Evolutionary conservation across 2,113 vertebrate genomes (phyloP).

Genomic region (Myocastor coypus): DNA sequence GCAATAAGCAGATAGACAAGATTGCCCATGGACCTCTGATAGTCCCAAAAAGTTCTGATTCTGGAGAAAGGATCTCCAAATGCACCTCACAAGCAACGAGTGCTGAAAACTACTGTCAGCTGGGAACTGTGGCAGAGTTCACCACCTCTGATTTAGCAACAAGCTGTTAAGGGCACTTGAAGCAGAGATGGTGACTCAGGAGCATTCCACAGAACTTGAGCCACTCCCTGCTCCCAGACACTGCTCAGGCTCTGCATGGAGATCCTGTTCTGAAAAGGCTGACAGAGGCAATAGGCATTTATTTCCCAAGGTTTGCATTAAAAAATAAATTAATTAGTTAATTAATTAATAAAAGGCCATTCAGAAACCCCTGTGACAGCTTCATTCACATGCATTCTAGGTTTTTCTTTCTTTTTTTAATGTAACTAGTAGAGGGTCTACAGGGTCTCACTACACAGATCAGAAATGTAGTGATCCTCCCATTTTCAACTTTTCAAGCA

Average conservation of each 20-base stretch:
- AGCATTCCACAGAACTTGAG: neutral
- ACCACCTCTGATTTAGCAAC: slow-evolving; percentile 15
- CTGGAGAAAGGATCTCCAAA: neutral
- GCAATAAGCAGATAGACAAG: neutral
- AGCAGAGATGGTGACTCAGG: neutral
- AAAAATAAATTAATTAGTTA: neutral
- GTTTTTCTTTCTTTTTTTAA: neutral
- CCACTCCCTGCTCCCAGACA: neutral
- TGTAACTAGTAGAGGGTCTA: too few relatives aligned
- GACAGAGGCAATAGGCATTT: neutral
- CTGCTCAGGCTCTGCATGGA: neutral
- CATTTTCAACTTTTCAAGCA: too few relatives aligned
- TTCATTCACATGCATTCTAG: neutral
- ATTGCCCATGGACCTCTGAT: neutral
- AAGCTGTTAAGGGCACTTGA: neutral
- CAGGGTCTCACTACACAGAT: too few relatives aligned
- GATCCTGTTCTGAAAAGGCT: neutral
- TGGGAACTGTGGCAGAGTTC: neutral
- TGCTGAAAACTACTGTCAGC: neutral
- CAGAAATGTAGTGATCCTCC: too few relatives aligned
- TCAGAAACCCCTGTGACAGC: neutral
- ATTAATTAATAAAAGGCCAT: neutral
- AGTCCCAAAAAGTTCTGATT: neutral
- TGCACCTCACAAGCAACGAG: neutral
- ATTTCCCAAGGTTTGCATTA: neutral